Evolutionary conservation across 2,888 invertebrate species (phyloP).

Genomic region (Mythimna lalbum): DNA sequence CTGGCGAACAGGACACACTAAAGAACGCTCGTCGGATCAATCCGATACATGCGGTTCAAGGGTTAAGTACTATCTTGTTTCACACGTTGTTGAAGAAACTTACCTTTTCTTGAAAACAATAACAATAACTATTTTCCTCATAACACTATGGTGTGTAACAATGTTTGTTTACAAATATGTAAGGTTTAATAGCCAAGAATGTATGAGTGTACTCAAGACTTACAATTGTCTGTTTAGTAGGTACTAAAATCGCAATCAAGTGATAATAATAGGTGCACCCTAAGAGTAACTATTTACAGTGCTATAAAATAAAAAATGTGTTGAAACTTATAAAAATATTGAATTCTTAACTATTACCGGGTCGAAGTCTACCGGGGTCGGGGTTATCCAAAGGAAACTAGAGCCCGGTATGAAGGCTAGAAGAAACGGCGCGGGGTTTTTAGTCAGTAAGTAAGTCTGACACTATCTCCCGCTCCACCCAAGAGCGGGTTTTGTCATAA

Average conservation of each 20-base stretch:
- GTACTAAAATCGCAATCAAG: background rate
- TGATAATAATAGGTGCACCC: background rate
- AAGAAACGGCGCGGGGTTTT: no score
- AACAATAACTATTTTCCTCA: constrained; percentile 5
- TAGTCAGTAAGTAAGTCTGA: no score
- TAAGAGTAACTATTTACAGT: background rate
- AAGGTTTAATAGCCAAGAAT: background rate
- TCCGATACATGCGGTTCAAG: no score
- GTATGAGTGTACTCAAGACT: constrained; percentile 13
- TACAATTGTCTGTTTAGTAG: background rate
- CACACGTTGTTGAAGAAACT: background rate
- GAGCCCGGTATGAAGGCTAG: no score
- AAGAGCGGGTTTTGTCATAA: no score
- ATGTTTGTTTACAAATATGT: background rate
- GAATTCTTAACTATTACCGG: no score
- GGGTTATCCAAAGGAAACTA: no score
- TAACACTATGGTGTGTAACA: background rate
- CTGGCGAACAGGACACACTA: no score
- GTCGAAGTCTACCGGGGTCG: no score
- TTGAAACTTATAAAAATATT: background rate
- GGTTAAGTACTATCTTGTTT: background rate
- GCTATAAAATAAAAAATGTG: background rate
- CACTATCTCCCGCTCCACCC: no score
- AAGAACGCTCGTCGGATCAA: no score
- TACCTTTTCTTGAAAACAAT: background rate